Base-by-base conservation (phyloP, 2,797 vertebrate genomes). In the Phalloptychus januarius region DNA sequence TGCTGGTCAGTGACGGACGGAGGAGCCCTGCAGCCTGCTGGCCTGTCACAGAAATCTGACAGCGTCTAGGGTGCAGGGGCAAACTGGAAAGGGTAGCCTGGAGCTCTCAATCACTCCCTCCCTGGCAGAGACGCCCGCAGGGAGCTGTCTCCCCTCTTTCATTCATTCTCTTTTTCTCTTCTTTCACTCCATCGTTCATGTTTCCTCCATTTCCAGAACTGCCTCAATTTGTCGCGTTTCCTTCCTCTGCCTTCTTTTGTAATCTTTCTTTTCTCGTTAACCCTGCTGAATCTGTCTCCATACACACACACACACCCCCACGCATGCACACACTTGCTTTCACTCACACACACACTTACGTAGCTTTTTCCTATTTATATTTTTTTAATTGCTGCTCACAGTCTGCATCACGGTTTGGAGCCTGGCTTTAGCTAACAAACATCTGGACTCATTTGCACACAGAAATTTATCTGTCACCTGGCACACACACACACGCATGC, bases 41-140 rank as follows among this genome's bases (percentile, higher is more conserved):
- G 94, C 91, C 93, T 94, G 93, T 92, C 91, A 94, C 63, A 91
- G 88, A 93, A 94, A 94, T 88, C 86, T 93, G 93, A 89, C 92
- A 90, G 89, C 65, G n/a, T 91, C 86, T 80, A 84, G 85, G 81
- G 86, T 85, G 88, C 89, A 77, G 92, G 88, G 89, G 92, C 89
- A 92, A 93, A 90, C 90, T 78, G 79, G 86, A 90, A 82, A 82
- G 84, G 77, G 81, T 79, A 87, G 88, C 92, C 92, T 87, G 87
- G 88, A 86, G 87, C 90, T 87, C 90, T 91, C 90, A 78, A 90
- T 92, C 92, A 92, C 91, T 86, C 83, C 81, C 33, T 85, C 89
- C 83, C 86, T 86, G 86, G 85, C 87, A 82, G 72, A 87, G 90
- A 93, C 85, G 83, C 89, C 87, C 84, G 83, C 84, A 38, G 86